A percentile compares a stretch with the other conserved stretches of the same genome.
Conservation (phyloP, 2,888 invertebrate species). For the Melanchra persicariae region DNA sequence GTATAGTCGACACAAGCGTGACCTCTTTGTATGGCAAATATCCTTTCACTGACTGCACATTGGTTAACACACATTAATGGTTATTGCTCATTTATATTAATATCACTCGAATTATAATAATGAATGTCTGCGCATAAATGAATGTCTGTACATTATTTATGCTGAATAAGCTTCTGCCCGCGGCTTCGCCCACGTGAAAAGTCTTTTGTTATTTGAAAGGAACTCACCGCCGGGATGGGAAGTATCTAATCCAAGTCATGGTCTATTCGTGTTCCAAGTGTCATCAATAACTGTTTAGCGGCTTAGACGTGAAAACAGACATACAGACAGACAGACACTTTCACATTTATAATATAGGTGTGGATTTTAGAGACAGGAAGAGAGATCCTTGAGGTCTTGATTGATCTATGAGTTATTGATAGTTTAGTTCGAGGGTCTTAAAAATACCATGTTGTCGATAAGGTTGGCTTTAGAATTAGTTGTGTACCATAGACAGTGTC, state of each 20-base stretch:
- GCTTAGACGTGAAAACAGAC: background rate
- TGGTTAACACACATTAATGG: slow-evolving; percentile 29
- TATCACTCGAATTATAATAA: slow-evolving; percentile 27
- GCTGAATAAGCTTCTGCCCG: background rate
- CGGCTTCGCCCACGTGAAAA: background rate
- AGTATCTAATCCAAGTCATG: background rate
- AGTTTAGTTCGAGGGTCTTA: background rate
- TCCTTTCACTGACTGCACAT: slow-evolving; percentile 60
- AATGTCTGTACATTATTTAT: background rate
- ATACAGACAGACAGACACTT: too few relatives aligned
- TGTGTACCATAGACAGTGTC: background rate
- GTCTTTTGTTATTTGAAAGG: background rate
- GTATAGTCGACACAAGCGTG: background rate
- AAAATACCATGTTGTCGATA: background rate
- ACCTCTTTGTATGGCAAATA: slow-evolving; percentile 44
- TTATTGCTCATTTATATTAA: slow-evolving; percentile 37
- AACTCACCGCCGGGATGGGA: background rate
- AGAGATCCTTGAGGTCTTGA: background rate
- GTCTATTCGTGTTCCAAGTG: background rate
- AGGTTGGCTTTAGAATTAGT: background rate
- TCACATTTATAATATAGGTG: too few relatives aligned
- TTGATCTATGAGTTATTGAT: background rate
- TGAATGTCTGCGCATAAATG: slow-evolving; percentile 10
- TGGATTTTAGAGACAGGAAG: too few relatives aligned
- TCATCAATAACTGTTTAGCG: background rate